Evolutionary conservation across 2,797 vertebrate genomes (phyloP), one percentile per base, ranked within the genome.

Genomic region (Sebastolobus alascanus): DNA sequence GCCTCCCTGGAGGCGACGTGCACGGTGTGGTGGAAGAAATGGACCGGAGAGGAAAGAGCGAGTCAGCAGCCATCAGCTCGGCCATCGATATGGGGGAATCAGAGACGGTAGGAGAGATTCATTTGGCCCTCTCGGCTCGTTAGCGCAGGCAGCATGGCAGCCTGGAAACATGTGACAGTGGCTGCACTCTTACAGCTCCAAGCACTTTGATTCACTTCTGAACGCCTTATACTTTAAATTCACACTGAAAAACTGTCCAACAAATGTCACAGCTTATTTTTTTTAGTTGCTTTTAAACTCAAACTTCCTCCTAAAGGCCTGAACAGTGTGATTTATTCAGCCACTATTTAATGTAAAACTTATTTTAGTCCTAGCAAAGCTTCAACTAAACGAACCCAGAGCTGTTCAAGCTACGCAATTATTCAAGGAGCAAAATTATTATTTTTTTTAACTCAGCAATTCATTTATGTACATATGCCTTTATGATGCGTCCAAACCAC

Each of bases 11-110:
- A 95, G 97, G 97, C 93, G 98, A 99, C 94, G 97, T 98, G 95
- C 97, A 98, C 93, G 97, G 97, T 84, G 97, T 99, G 95, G 97
- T 99, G 96, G 98, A 99, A 90, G 97, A 99, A 90, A 97, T 99
- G 97, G 98, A 99, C 94, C 97, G 97, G 86, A 96, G 98, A 95
- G 96, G 93, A 86, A 99, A 99, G 95, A 97, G 94, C 93, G 98
- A 99, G 93, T 97, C 97, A 80, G 96, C 97, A 60, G 97, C 97
- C 92, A 99, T 99, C 97, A 99, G 98, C 95, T 99, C 98, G 79
- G 97, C 97, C 90, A 99, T 99, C 95, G 98, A 99, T 94, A 98
- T 99, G 96, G 98, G 97, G 88, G 98, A 99, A 83, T 97, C 97
- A 27, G 97, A 99, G 90, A 97, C 97, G 98, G 98, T 99, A 99